Percentiles rank a stretch among this genome's conserved stretches.
Conservation (phyloP, 1,140 invertebrate species). For the Aplysia californica region DNA sequence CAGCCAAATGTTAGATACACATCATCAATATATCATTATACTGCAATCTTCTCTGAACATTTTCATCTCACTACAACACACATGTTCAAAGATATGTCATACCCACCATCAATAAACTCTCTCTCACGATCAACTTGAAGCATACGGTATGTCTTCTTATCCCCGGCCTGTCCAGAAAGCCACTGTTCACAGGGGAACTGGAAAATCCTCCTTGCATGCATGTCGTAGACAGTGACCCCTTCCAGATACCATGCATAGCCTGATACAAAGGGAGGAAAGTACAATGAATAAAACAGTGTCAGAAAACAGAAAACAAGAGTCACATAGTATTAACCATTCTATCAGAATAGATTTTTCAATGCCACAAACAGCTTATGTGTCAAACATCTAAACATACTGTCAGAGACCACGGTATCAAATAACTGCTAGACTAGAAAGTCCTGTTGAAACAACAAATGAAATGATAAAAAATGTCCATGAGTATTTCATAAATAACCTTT, state of each 20-base stretch:
- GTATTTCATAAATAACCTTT: too few relatives aligned
- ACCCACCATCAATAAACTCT: conserved; percentile 51
- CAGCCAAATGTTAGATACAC: too few relatives aligned
- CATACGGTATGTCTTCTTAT: conserved; percentile 53
- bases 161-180: conserved; percentile 59
- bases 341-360: too few relatives aligned
- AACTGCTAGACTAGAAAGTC: too few relatives aligned
- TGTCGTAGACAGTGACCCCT: conserved; percentile 58
- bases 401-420: too few relatives aligned
- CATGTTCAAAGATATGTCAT: background rate
- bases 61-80: background rate
- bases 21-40: too few relatives aligned
- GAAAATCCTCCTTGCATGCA: conserved; percentile 53
- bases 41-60: background rate
- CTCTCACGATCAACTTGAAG: conserved; percentile 44
- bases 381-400: too few relatives aligned
- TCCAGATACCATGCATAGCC: conserved; percentile 64
- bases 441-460: too few relatives aligned
- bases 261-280: conserved; percentile 24
- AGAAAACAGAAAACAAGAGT: too few relatives aligned
- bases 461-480: too few relatives aligned
- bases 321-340: too few relatives aligned
- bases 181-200: conserved; percentile 59
- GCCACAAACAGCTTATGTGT: too few relatives aligned
- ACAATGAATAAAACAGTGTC: background rate